These are phyloP conservation scores for Ephestia elutella DNA, from an alignment of 1,140 invertebrate genomes.

Conservation along the genomic window DNA sequence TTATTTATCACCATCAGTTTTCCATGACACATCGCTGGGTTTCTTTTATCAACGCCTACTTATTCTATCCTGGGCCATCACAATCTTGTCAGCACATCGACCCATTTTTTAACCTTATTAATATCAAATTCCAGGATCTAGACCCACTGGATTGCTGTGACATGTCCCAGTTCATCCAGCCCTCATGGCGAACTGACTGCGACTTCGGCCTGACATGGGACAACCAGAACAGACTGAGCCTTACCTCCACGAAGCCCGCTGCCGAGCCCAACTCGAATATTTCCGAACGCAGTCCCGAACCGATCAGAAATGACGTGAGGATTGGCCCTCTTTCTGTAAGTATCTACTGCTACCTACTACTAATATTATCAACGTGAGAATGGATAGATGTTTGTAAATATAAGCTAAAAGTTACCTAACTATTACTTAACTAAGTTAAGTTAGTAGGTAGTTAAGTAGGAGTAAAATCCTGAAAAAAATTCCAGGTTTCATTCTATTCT, in stretches of 20 bases:
- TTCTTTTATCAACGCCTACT: too few relatives aligned
- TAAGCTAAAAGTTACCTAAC: too few relatives aligned
- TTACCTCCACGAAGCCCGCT: constrained; percentile 19
- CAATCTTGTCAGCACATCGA: too few relatives aligned
- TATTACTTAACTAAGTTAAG: too few relatives aligned
- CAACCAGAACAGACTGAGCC: constrained; percentile 28
- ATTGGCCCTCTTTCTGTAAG: constrained; percentile 46
- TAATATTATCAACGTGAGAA: too few relatives aligned
- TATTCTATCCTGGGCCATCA: too few relatives aligned
- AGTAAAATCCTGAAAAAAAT: not conserved
- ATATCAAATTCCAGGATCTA: constrained; percentile 13
- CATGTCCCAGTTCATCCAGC: constrained; percentile 41
- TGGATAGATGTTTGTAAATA: too few relatives aligned
- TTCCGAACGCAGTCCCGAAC: constrained; percentile 2
- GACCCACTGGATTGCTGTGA: constrained; percentile 57
- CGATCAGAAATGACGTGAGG: constrained; percentile 29
- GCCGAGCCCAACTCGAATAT: constrained; percentile 20
- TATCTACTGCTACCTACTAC: too few relatives aligned
- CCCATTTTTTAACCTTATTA: too few relatives aligned
- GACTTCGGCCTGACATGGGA: constrained; percentile 43
- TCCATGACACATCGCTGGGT: too few relatives aligned
- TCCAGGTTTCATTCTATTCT: too few relatives aligned
- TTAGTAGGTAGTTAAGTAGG: not conserved
- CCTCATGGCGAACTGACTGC: constrained; percentile 39
- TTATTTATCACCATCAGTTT: too few relatives aligned